Conservation (phyloP, 2,888 invertebrate genomes). For the Drosophila tanythrix region DNA sequence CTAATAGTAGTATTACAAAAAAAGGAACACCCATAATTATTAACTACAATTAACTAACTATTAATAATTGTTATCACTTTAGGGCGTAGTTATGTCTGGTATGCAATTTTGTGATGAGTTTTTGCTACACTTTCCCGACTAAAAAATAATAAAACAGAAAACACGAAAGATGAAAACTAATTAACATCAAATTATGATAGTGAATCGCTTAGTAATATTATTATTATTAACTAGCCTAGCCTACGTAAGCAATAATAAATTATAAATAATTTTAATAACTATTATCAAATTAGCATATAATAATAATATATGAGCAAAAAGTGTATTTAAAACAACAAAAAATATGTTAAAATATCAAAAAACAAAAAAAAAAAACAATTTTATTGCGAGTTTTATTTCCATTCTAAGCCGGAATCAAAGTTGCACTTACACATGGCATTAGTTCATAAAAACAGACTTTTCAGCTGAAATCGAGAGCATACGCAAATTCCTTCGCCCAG, state of each 20-base stretch:
- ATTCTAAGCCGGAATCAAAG: conserved; percentile 37
- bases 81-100: conserved; percentile 65
- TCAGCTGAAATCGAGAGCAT: conserved; percentile 58
- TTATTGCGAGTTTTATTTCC: conserved; percentile 42
- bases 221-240: conserved; percentile 64
- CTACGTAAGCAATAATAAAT: conserved; percentile 76
- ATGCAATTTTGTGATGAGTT: conserved; percentile 73
- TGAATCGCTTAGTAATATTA: conserved; percentile 64
- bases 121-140: conserved; percentile 51
- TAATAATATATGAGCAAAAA: conserved; percentile 47
- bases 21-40: conserved; percentile 19
- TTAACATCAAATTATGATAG: conserved; percentile 45
- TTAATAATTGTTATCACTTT: conserved; percentile 71
- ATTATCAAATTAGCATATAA: conserved; percentile 64
- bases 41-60: conserved; percentile 59
- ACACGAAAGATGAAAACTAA: conserved; percentile 22
- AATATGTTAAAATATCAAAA: conserved; percentile 73
- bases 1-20: conserved; percentile 30
- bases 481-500: conserved; percentile 50
- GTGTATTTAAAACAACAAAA: conserved; percentile 60
- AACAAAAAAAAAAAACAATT: conserved; percentile 17
- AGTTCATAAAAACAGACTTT: conserved; percentile 61
- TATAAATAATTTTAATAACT: conserved; percentile 62
- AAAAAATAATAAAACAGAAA: background rate
- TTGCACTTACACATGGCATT: conserved; percentile 60